A percentile compares a stretch with the other conserved stretches of the same genome.
Conservation (phyloP, 2,888 invertebrate genomes). For the Pristionchus japonicus region DNA sequence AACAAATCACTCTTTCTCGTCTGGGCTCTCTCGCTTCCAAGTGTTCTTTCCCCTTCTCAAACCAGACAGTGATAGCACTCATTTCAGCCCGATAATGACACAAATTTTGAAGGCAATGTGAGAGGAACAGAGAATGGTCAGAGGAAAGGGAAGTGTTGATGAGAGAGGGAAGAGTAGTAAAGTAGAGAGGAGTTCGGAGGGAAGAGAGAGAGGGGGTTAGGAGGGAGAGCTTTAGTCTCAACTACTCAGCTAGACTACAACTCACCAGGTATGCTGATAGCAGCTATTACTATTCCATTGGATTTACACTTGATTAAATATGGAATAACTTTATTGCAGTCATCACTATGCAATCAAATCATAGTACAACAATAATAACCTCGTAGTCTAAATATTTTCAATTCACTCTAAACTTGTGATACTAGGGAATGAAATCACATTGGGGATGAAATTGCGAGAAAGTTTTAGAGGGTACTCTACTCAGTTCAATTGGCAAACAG, state of each 20-base stretch:
- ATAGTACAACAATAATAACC: not conserved
- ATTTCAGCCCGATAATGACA: not conserved
- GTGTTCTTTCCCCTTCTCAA: not conserved
- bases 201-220: not conserved
- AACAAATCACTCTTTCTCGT: not conserved
- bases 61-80: not conserved
- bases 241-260: slow-evolving; percentile 8
- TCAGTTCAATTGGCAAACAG: not conserved
- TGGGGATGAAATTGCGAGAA: not conserved
- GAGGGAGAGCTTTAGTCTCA: not conserved
- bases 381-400: not conserved
- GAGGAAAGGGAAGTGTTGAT: not conserved
- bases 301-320: not conserved
- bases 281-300: not conserved
- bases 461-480: not conserved
- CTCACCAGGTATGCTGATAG: slow-evolving; percentile 2
- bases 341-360: not conserved
- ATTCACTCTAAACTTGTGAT: not conserved
- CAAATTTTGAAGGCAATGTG: not conserved
- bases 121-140: not conserved
- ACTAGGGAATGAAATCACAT: not conserved
- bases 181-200: slow-evolving; percentile 22
- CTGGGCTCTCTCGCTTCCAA: not conserved
- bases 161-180: slow-evolving; percentile 12
- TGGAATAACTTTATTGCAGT: not conserved